Evolutionary conservation across 2,888 invertebrate genomes (phyloP).

Genomic region (Euphydryas editha): DNA sequence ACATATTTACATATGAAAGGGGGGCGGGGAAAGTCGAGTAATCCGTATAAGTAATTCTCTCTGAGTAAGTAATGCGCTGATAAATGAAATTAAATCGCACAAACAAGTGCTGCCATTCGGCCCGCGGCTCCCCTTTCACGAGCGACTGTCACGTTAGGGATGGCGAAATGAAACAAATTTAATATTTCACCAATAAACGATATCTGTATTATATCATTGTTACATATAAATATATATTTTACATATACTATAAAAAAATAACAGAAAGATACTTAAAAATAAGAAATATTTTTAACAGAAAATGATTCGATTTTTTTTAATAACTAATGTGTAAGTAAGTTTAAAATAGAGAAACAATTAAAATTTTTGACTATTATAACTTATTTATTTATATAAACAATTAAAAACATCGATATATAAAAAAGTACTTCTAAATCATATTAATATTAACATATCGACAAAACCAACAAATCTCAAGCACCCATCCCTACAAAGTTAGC

Average conservation of each 20-base stretch:
- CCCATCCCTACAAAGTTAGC: slow-evolving; percentile 57
- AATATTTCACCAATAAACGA: not conserved
- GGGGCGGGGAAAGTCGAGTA: slow-evolving; percentile 65
- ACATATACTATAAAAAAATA: not conserved
- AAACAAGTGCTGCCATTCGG: slow-evolving; percentile 77
- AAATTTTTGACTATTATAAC: not conserved
- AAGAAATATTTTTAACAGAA: not conserved
- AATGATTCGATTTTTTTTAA: too few species aligned
- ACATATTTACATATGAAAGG: slow-evolving; percentile 61
- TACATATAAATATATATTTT: not conserved
- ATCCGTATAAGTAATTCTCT: slow-evolving; percentile 82
- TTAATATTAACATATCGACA: slow-evolving; percentile 11
- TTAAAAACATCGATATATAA: not conserved
- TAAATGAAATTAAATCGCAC: slow-evolving; percentile 84
- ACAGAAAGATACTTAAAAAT: not conserved
- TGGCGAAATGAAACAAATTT: slow-evolving; percentile 31
- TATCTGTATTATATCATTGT: not conserved
- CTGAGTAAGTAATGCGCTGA: slow-evolving; percentile 83
- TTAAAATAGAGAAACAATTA: too few species aligned
- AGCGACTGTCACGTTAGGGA: slow-evolving; percentile 57
- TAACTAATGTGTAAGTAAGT: too few species aligned
- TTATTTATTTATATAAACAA: not conserved
- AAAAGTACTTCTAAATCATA: too few species aligned
- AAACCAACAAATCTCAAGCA: slow-evolving; percentile 6
- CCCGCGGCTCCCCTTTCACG: slow-evolving; percentile 69